phyloP scores from a whole-genome alignment of 2,113 vertebrate species.

The Phocoena sinus region DNA sequence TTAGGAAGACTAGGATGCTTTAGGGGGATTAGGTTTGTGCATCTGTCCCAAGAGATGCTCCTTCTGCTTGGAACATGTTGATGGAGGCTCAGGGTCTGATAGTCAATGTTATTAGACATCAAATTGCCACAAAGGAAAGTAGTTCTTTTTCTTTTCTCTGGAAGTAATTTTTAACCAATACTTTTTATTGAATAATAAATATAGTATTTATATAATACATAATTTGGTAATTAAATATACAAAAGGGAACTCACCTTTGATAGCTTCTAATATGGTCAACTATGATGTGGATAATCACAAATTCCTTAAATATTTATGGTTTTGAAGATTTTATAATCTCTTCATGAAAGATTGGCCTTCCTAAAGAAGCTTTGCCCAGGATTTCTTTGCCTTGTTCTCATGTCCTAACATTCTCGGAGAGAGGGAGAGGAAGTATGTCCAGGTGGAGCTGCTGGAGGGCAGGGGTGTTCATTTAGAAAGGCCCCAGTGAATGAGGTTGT shows the following conservation, averaged over 20 bases:
- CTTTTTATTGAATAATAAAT: neutral
- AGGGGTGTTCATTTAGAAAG: neutral
- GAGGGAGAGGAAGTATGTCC: neutral
- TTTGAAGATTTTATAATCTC: neutral
- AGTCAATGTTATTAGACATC: neutral
- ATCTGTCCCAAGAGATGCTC: neutral
- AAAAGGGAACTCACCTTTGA: neutral
- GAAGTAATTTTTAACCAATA: neutral
- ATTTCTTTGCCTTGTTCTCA: neutral
- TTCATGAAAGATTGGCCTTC: neutral
- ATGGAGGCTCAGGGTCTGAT: neutral
- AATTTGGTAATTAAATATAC: neutral
- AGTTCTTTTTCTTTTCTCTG: neutral
- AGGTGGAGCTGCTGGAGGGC: neutral
- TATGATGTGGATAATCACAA: neutral
- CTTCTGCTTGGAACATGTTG: neutral
- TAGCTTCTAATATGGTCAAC: neutral
- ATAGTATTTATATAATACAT: neutral
- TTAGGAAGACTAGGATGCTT: neutral
- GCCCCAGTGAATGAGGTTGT: neutral
- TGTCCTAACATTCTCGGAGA: neutral
- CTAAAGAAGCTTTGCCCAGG: neutral
- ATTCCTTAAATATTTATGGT: neutral
- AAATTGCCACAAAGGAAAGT: neutral
- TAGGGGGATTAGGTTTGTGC: neutral